phyloP scores from a whole-genome alignment of 2,888 invertebrate genomes.

The Chymomyza procnemis region DNA sequence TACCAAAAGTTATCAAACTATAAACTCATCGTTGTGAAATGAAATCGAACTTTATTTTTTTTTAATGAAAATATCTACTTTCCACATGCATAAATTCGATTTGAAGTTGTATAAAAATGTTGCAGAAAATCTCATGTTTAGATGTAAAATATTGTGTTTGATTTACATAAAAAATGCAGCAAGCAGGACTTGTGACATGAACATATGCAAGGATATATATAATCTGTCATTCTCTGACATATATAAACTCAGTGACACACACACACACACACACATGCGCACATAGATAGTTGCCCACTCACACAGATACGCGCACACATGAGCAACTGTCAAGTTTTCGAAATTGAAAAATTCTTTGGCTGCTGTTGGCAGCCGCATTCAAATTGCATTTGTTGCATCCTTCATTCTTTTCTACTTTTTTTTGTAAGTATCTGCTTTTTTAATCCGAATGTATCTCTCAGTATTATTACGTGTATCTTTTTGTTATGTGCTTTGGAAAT shows the following conservation, averaged over 20 bases:
- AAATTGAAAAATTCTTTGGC: not conserved
- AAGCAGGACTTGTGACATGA: not conserved
- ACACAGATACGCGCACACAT: not conserved
- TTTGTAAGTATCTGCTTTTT: no score
- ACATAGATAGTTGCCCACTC: no score
- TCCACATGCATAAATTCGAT: not conserved
- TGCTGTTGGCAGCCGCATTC: not conserved
- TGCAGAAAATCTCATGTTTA: not conserved
- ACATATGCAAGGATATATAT: not conserved
- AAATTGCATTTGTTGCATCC: no score
- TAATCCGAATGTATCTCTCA: no score
- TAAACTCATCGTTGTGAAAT: no score
- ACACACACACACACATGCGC: not conserved
- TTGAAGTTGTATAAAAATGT: not conserved
- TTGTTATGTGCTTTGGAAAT: no score
- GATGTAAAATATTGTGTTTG: not conserved
- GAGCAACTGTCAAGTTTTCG: not conserved
- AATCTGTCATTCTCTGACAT: not conserved
- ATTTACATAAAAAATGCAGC: conserved; percentile 3
- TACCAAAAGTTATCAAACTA: no score
- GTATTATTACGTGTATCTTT: no score
- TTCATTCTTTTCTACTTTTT: no score
- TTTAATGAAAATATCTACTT: not conserved
- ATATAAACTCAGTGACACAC: not conserved
- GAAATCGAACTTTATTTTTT: not conserved